These are phyloP conservation scores for Nothocercus julius DNA, from an alignment of 2,113 vertebrate species.

Conservation along the genomic window DNA sequence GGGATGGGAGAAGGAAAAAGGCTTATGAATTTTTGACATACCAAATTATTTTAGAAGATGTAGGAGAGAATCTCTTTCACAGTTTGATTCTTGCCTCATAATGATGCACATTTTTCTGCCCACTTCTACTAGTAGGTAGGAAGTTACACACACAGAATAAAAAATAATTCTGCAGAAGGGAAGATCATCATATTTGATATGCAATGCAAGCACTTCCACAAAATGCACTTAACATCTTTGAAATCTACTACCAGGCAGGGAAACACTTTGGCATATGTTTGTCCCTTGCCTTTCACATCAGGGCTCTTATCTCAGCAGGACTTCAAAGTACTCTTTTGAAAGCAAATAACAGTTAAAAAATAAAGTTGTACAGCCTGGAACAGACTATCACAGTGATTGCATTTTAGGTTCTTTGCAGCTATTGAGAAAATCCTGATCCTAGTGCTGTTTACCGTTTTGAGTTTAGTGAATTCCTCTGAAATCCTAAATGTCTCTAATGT, in stretches of 20 bases:
- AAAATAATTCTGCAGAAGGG: constrained; percentile 6
- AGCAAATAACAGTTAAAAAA: constrained; percentile 58
- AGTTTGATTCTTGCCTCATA: neutral
- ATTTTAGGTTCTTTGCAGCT: constrained; percentile 6
- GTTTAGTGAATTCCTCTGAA: neutral
- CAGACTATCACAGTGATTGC: neutral
- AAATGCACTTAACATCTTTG: constrained; percentile 28
- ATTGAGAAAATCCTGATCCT: constrained; percentile 10
- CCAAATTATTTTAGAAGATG: neutral
- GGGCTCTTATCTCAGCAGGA: constrained; percentile 27
- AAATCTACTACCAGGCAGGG: constrained; percentile 33
- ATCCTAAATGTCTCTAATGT: constrained; percentile 7
- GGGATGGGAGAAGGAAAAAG: neutral
- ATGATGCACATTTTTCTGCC: neutral
- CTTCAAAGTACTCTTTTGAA: constrained; percentile 42
- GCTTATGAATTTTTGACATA: neutral
- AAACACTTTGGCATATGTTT: constrained; percentile 11
- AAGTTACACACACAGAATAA: neutral
- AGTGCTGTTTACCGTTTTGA: constrained; percentile 13
- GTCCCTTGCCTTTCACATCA: neutral
- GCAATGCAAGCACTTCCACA: constrained; percentile 25
- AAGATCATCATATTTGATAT: constrained; percentile 17
- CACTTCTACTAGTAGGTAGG: neutral
- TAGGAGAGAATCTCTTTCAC: neutral
- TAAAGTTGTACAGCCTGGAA: constrained; percentile 12